phyloP scores from a whole-genome alignment of 2,113 vertebrate species.

The Dendrocopos noguchii region DNA sequence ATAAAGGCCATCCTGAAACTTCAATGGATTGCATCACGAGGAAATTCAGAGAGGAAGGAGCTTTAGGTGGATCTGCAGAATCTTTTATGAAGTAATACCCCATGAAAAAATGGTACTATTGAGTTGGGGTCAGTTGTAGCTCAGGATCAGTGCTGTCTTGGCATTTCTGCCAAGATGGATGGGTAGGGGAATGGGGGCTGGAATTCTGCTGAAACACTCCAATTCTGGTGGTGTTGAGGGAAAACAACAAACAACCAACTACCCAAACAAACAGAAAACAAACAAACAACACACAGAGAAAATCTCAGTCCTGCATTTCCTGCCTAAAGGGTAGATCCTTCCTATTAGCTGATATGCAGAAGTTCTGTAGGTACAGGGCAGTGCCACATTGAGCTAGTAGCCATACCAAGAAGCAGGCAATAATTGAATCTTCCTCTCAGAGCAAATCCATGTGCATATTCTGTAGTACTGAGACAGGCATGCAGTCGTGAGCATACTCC shows the following conservation, averaged over 20 bases:
- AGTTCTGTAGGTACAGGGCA: background rate
- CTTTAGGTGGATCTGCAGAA: constrained; percentile 52
- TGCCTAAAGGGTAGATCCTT: background rate
- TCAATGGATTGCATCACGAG: constrained; percentile 40
- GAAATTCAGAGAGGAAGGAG: constrained; percentile 46
- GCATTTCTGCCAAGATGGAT: background rate
- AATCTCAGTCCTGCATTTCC: background rate
- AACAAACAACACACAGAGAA: background rate
- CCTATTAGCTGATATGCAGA: background rate
- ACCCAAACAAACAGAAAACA: too few species aligned
- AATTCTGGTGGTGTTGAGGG: background rate
- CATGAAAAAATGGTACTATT: background rate
- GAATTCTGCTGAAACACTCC: background rate
- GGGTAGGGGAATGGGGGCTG: background rate
- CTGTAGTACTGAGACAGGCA: rapidly evolving
- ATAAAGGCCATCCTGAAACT: constrained; percentile 57
- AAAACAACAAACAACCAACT: too few species aligned
- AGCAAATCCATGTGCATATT: background rate
- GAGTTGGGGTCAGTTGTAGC: background rate
- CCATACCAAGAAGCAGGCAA: background rate
- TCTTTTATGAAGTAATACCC: constrained; percentile 20
- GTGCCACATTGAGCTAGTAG: background rate
- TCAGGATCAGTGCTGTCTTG: background rate
- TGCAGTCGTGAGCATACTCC: background rate
- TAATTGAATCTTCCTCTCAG: background rate